Evolutionary conservation across 2,888 invertebrate species (phyloP), one percentile per base, ranked within the genome.

Genomic region (Cyclophora albipunctata): DNA sequence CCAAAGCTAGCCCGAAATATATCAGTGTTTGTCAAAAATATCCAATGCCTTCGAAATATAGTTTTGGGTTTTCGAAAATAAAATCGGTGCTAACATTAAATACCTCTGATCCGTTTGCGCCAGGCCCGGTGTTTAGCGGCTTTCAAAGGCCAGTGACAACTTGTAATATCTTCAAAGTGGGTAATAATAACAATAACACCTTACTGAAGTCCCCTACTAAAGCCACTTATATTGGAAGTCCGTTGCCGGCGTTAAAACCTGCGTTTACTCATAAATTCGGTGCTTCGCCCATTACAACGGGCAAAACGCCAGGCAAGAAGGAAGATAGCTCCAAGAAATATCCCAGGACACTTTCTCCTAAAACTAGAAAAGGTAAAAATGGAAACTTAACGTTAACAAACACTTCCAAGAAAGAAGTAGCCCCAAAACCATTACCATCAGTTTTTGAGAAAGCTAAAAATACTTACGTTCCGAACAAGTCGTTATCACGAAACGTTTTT

Each of bases 121-220:
- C 89, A 3, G 89, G 88, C 3, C 89, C 89, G 5, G 89, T 89
- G 3, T 89, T 89, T 57, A 85, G 87, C 62, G 86, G 84, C n/a
- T 71, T 86, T 54, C 84, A 85, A 59, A 73, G 81, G 47, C 84
- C 88, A 7, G 75, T 87, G 34, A 82, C 84, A 5, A 81, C 84
- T 51, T 82, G 73, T 54, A 87, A 88, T 56, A 85, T 88, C 53
- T 87, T 87, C 58, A 87, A 87, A 84, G 79, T 86, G 35, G 82
- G 75, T 57, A 78, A 87, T 57, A 85, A 84, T 59, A 86, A 85
- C 56, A 86, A 85, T 54, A 86, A 85, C 59, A 86, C 78, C 3
- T 67, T 88, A 49, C 59, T 84, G 2, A 87, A 87, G 66, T 80
- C 86, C 5, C 78, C 87, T 5, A 68, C 71, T 49, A 85, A 87